Evolutionary conservation across 2,113 vertebrate genomes (phyloP).

Genomic region (Mesitornis unicolor): DNA sequence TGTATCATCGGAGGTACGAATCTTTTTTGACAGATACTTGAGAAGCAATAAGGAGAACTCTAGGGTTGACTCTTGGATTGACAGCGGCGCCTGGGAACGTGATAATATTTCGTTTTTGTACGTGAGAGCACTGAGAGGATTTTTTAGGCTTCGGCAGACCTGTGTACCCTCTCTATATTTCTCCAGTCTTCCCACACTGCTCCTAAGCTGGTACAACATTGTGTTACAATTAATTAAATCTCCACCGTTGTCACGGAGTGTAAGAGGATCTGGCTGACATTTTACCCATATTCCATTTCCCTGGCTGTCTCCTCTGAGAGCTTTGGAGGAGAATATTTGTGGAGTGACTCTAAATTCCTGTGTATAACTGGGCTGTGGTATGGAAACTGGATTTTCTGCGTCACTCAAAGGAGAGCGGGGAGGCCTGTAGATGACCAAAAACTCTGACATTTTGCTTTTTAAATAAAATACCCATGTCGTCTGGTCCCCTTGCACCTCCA

Average conservation of each 20-base stretch:
- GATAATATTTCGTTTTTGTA: background rate
- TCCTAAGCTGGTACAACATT: background rate
- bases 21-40: background rate
- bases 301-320: background rate
- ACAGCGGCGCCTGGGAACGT: background rate
- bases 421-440: background rate
- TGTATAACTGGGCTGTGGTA: background rate
- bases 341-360: background rate
- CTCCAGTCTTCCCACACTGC: background rate
- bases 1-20: background rate
- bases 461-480: accelerated
- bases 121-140: background rate
- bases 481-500: accelerated
- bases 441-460: background rate
- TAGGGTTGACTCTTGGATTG: background rate
- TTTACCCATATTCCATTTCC: background rate
- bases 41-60: background rate
- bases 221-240: slow-evolving; percentile 14
- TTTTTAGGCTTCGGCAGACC: background rate
- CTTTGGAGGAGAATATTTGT: background rate
- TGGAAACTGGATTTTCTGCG: background rate
- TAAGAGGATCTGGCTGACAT: background rate
- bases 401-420: background rate
- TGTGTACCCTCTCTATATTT: background rate
- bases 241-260: background rate